Base-by-base conservation (phyloP, 2,797 vertebrate species). In the Pterois miles region DNA sequence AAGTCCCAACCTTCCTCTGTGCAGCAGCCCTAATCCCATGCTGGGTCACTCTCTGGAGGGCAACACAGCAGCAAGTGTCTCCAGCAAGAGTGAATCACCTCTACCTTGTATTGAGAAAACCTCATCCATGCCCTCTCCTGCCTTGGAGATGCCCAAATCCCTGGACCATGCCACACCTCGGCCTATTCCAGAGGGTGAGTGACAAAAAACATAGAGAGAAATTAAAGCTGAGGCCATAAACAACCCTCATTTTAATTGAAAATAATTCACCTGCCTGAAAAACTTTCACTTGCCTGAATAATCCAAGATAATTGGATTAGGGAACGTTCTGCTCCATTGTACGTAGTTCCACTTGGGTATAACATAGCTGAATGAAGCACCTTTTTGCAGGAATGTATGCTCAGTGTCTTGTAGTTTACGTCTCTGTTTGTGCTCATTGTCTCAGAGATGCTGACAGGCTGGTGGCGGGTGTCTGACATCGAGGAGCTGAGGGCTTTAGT, bases 401-500 rank as follows among this genome's bases (percentile, higher is more conserved):
- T 80, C 27, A 54, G 23, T 60, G 75, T 76, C 48, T 74, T 53
- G 4, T 56, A 25, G 4, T 78, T 85, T n/a, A 88, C 70, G 54
- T 70, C 57, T 57, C 31, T 83, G 78, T 80, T 65, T 85, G 60
- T 86, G 70, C 59, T 82, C 46, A 57, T 78, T 76, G 53, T 84
- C 58, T 74, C 91, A 99, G 98, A 98, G 94, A 94, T 97, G 97
- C 95, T 98, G 82, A 96, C 96, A 89, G 97, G 98, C 63, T 99
- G 98, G 98, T 99, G 98, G 98, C 97, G 97, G 82, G 97, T 99
- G 86, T 96, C 96, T 81, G 96, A 99, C 91, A 95, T 97, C 1
- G 98, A 98, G 77, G 96, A 98, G 92, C 92, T 99, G 83, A 96
- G 97, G 88, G 92, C 95, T 73, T 95, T 99, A 87, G 95, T 96